phyloP scores from a whole-genome alignment of 2,888 invertebrate species.

The Neocrepidodera transversa region DNA sequence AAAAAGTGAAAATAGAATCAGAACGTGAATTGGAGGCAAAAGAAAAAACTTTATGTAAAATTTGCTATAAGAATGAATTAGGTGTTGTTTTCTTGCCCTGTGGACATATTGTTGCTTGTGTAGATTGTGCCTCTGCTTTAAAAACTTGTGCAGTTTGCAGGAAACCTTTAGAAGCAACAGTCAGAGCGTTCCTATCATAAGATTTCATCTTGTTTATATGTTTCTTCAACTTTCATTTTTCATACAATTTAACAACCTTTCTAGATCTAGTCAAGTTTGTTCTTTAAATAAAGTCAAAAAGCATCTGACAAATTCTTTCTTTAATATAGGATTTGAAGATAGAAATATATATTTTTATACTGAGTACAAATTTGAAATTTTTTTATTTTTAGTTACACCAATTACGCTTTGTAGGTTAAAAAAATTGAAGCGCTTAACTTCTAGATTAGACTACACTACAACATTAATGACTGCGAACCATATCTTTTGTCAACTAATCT shows the following conservation, averaged over 20 bases:
- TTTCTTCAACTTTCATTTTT: slow-evolving; percentile 26
- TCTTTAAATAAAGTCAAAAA: slow-evolving; percentile 30
- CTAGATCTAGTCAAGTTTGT: slow-evolving; percentile 42
- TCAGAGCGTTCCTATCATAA: slow-evolving; percentile 70
- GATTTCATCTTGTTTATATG: too few species aligned
- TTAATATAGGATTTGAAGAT: slow-evolving; percentile 36
- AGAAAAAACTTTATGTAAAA: slow-evolving; percentile 79
- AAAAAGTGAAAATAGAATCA: slow-evolving; percentile 21
- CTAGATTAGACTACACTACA: slow-evolving; percentile 20
- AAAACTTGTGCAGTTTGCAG: slow-evolving; percentile 90
- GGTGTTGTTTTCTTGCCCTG: slow-evolving; percentile 94
- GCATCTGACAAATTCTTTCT: slow-evolving; percentile 30
- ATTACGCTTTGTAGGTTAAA: slow-evolving; percentile 37
- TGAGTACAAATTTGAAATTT: slow-evolving; percentile 38
- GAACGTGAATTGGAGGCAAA: too few species aligned
- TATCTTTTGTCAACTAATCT: slow-evolving; percentile 42
- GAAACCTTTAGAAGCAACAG: slow-evolving; percentile 71
- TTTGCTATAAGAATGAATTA: slow-evolving; percentile 88
- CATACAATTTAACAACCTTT: slow-evolving; percentile 28
- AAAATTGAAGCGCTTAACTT: slow-evolving; percentile 37
- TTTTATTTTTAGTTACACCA: slow-evolving; percentile 33
- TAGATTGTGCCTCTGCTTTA: slow-evolving; percentile 87
- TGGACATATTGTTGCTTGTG: slow-evolving; percentile 92
- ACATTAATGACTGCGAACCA: slow-evolving; percentile 43
- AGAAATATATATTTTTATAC: slow-evolving; percentile 42